Evolutionary conservation across 2,797 vertebrate genomes (phyloP).

Genomic region (Parotocinclus haroldoi): DNA sequence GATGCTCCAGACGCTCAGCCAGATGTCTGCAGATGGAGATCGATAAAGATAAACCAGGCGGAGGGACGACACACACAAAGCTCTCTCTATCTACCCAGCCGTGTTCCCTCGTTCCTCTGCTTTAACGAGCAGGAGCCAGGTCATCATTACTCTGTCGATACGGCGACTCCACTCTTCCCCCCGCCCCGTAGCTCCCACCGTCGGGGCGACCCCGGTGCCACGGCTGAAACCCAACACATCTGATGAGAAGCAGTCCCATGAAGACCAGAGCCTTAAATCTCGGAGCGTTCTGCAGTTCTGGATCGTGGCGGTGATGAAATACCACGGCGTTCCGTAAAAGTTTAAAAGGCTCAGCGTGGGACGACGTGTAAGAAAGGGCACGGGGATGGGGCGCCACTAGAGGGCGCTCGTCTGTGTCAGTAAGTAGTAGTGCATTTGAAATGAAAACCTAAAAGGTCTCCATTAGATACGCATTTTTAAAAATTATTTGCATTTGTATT

Average conservation of each 20-base stretch:
- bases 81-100: not conserved
- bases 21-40: conserved; percentile 38
- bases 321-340: no score
- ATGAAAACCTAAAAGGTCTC: no score
- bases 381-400: no score
- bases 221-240: not conserved
- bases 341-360: no score
- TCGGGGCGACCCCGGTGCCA: conserved; percentile 6
- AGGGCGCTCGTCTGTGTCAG: no score
- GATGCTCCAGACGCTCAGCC: conserved; percentile 10
- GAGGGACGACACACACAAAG: conserved; percentile 21
- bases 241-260: not conserved
- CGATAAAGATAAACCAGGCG: conserved; percentile 43
- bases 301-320: no score
- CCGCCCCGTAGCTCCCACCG: conserved; percentile 4
- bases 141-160: conserved; percentile 35
- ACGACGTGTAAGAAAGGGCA: no score
- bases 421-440: no score
- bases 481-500: no score
- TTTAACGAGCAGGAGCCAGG: conserved; percentile 43
- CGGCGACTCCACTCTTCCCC: conserved; percentile 15
- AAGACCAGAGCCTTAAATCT: not conserved
- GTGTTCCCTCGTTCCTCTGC: conserved; percentile 14
- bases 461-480: no score
- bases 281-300: not conserved